Evolutionary conservation across 2,113 vertebrate genomes (phyloP).

Genomic region (Mobula hypostoma): DNA sequence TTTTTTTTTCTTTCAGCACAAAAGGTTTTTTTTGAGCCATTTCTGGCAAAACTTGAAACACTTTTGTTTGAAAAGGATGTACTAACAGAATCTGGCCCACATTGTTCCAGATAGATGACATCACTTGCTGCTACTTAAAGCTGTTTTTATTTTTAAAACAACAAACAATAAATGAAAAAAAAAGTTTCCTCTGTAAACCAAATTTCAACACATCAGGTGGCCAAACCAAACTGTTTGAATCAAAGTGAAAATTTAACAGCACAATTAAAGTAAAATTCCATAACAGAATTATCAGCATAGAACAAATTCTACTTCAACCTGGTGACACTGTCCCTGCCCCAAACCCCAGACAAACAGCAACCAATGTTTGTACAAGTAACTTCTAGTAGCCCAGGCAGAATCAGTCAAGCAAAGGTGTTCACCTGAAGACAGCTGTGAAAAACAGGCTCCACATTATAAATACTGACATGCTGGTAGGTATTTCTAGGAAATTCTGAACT

Average conservation of each 20-base stretch:
- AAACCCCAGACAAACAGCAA: background rate
- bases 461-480: background rate
- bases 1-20: background rate
- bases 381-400: background rate
- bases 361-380: background rate
- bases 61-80: background rate
- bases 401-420: background rate
- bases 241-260: background rate
- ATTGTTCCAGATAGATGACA: background rate
- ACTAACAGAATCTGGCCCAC: background rate
- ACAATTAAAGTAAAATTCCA: background rate
- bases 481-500: background rate
- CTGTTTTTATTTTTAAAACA: background rate
- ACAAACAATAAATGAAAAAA: background rate
- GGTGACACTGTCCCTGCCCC: too few species aligned
- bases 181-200: background rate
- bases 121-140: background rate
- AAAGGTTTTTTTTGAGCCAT: background rate
- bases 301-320: too few species aligned
- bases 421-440: background rate
- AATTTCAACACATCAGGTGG: background rate
- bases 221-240: background rate
- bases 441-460: background rate
- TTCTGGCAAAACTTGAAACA: slow-evolving; percentile 33
- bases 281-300: too few species aligned